Conservation (phyloP, 2,797 vertebrate genomes). For the Pelodytes ibericus region DNA sequence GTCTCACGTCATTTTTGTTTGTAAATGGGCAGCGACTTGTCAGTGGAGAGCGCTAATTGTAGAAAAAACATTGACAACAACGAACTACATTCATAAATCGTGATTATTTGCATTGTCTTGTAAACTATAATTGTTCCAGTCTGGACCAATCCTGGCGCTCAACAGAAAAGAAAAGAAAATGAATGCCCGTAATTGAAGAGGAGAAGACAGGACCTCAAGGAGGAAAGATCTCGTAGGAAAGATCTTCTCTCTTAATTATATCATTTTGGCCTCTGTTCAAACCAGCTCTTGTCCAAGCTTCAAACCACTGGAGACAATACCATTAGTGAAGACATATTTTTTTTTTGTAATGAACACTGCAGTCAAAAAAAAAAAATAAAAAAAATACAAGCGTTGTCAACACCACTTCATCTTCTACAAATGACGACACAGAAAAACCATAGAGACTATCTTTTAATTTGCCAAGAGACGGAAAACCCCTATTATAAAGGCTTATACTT, state of each 20-base stretch:
- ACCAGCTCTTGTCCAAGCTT: background rate
- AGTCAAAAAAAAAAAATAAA: background rate
- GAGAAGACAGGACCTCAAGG: background rate
- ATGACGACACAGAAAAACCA: constrained; percentile 29
- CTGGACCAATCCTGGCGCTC: background rate
- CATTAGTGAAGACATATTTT: constrained; percentile 8
- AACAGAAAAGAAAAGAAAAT: background rate
- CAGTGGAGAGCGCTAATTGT: no score
- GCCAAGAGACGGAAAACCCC: constrained; percentile 18
- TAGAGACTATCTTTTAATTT: background rate
- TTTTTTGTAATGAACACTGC: constrained; percentile 24
- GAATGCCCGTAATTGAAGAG: constrained; percentile 9
- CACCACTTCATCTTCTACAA: constrained; percentile 21
- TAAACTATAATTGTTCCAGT: background rate
- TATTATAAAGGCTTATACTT: constrained; percentile 15
- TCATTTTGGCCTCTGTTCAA: constrained; percentile 33
- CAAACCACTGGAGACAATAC: constrained; percentile 5
- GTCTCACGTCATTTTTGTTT: no score
- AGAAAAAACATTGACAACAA: no score
- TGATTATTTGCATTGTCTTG: background rate
- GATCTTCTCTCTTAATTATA: constrained; percentile 18
- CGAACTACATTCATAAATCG: no score
- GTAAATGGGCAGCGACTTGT: no score
- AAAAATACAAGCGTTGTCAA: constrained; percentile 31
- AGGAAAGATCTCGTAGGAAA: constrained; percentile 17